Evolutionary conservation across 2,888 invertebrate genomes (phyloP).

Genomic region (Micoletzkya japonica): DNA sequence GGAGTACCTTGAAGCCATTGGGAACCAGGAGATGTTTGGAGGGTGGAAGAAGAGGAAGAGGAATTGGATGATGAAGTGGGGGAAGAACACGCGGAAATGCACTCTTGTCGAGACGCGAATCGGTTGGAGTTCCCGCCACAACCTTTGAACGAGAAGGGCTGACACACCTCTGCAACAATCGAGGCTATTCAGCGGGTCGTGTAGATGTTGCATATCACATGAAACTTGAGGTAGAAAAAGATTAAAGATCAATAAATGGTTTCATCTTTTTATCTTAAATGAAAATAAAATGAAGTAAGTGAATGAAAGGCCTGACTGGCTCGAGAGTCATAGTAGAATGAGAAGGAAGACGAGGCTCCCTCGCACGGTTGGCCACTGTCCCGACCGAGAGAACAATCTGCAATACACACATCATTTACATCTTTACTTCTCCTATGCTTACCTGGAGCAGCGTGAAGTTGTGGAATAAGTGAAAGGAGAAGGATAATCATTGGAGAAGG

Average conservation of each 20-base stretch:
- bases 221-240: no score
- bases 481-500: neutral
- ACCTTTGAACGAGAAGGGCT: conserved; percentile 57
- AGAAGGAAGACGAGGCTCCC: neutral
- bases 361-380: conserved; percentile 10
- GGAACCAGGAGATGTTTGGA: conserved; percentile 5
- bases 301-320: conserved; percentile 4
- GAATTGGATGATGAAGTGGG: neutral
- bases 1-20: conserved; percentile 25
- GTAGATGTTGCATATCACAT: no score
- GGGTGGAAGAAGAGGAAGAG: neutral
- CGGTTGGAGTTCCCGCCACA: conserved; percentile 58
- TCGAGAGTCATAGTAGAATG: conserved; percentile 15
- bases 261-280: neutral
- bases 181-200: neutral
- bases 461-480: neutral
- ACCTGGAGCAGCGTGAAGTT: neutral
- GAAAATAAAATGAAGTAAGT: no score
- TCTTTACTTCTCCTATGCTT: neutral
- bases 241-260: no score
- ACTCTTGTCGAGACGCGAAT: conserved; percentile 29
- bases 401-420: neutral
- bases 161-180: conserved; percentile 53
- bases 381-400: conserved; percentile 9
- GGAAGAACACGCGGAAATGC: conserved; percentile 9